Percentiles rank a stretch among this genome's conserved stretches.
Conservation (phyloP, 2,797 vertebrate species). For the Pseudomugil gertrudae region DNA sequence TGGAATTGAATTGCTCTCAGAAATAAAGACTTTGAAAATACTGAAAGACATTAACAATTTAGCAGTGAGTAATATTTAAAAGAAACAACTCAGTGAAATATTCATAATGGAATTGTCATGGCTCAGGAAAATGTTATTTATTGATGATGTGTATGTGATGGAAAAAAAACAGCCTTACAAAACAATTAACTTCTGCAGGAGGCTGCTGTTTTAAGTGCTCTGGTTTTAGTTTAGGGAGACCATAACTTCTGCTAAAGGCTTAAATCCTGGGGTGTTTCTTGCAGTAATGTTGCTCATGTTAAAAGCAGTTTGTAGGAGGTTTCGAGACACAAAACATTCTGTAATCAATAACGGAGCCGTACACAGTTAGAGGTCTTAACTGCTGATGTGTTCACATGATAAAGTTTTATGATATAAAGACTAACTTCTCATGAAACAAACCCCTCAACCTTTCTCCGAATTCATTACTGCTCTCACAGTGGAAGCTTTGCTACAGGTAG, state of each 20-base stretch:
- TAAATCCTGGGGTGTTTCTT: background rate
- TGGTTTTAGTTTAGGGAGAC: constrained; percentile 12
- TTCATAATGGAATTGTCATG: constrained; percentile 68
- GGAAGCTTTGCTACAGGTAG: constrained; percentile 40
- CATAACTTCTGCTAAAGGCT: constrained; percentile 6
- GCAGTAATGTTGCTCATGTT: background rate
- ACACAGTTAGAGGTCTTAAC: background rate
- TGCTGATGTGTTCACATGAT: background rate
- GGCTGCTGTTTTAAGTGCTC: background rate
- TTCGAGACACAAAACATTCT: constrained; percentile 28
- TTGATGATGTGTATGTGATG: constrained; percentile 62
- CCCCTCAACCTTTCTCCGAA: background rate
- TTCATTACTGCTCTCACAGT: constrained; percentile 33
- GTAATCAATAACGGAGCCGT: background rate
- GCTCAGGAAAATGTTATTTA: constrained; percentile 66
- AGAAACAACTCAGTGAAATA: constrained; percentile 69
- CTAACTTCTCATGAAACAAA: constrained; percentile 5
- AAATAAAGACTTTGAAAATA: constrained; percentile 27
- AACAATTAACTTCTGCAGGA: constrained; percentile 18
- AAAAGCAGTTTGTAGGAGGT: background rate
- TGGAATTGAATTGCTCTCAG: constrained; percentile 44
- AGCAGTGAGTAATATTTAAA: constrained; percentile 53
- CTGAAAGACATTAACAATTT: constrained; percentile 66
- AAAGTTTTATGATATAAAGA: background rate
- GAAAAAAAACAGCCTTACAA: constrained; percentile 50